phyloP scores from a whole-genome alignment of 1,140 invertebrate genomes.

The Scaptodrosophila lebanonensis region DNA sequence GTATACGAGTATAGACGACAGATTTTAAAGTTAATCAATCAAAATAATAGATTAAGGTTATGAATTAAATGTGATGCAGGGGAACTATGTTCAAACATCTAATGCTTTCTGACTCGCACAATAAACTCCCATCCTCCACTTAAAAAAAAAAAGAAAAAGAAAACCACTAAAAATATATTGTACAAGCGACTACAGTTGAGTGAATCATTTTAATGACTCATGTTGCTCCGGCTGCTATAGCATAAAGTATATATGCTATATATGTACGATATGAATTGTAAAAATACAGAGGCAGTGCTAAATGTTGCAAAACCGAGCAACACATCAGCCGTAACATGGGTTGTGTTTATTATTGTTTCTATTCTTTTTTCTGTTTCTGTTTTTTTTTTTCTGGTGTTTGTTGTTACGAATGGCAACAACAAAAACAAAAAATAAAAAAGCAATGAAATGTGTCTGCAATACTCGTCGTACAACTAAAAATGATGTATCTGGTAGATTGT shows the following conservation, averaged over 20 bases:
- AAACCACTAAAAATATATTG: constrained; percentile 26
- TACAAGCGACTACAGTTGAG: constrained; percentile 45
- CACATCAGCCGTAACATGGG: constrained; percentile 6
- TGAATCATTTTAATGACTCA: constrained; percentile 61
- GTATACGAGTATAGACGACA: too few relatives aligned
- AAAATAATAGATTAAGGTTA: too few relatives aligned
- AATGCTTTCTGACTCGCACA: too few relatives aligned
- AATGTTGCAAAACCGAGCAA: constrained; percentile 40
- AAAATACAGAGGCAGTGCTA: constrained; percentile 26
- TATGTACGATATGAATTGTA: constrained; percentile 38
- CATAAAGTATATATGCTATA: constrained; percentile 14
- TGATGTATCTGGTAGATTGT: constrained; percentile 53
- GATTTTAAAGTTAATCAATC: too few relatives aligned
- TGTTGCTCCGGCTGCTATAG: constrained; percentile 13
- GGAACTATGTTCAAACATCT: too few relatives aligned
- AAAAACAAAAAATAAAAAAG: constrained; percentile 13
- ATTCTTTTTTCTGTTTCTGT: constrained; percentile 1
- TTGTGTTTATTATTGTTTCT: constrained; percentile 24
- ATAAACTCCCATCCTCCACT: neutral
- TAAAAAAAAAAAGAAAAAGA: constrained; percentile 7
- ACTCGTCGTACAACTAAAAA: constrained; percentile 49
- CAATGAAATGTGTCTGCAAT: neutral
- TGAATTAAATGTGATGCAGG: too few relatives aligned
- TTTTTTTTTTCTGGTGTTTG: constrained; percentile 30
- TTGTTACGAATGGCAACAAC: constrained; percentile 21